A percentile compares a stretch with the other conserved stretches of the same genome.
phyloP scores from a whole-genome alignment of 2,113 vertebrate genomes.

The Apaloderma vittatum region DNA sequence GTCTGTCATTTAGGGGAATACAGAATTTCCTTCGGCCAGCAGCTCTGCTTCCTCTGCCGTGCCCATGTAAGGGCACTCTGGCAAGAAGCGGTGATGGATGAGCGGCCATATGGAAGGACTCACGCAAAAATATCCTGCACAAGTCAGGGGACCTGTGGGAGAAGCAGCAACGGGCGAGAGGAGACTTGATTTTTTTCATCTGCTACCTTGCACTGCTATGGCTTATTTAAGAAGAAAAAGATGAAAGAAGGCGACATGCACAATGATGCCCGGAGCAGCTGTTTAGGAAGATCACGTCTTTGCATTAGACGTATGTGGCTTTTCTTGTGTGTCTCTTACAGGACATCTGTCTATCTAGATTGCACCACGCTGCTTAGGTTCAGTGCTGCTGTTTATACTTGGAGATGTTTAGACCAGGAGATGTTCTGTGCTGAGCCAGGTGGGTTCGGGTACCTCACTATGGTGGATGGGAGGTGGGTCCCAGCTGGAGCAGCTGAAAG shows the following conservation, averaged over 20 bases:
- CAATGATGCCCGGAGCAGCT: background rate
- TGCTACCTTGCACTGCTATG: fast-evolving
- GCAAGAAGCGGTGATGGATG: background rate
- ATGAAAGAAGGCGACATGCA: fast-evolving
- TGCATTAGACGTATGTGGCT: background rate
- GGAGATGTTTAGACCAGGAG: background rate
- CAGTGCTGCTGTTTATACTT: background rate
- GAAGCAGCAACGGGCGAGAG: background rate
- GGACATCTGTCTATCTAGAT: background rate
- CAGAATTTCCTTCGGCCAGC: background rate
- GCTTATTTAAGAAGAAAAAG: background rate
- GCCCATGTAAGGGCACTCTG: slow-evolving; percentile 73
- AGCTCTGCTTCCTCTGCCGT: background rate
- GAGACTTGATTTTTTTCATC: background rate
- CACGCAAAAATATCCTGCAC: background rate
- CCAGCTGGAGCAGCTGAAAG: background rate
- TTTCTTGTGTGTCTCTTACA: background rate
- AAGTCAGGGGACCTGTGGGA: background rate
- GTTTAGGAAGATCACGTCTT: background rate
- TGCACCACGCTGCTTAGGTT: background rate
- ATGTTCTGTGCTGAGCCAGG: fast-evolving
- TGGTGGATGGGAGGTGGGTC: background rate
- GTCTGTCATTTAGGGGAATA: background rate
- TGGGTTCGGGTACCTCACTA: fast-evolving
- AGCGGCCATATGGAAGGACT: background rate